Conservation (phyloP, 2,888 invertebrate genomes). For the Limnephilus rhombicus region DNA sequence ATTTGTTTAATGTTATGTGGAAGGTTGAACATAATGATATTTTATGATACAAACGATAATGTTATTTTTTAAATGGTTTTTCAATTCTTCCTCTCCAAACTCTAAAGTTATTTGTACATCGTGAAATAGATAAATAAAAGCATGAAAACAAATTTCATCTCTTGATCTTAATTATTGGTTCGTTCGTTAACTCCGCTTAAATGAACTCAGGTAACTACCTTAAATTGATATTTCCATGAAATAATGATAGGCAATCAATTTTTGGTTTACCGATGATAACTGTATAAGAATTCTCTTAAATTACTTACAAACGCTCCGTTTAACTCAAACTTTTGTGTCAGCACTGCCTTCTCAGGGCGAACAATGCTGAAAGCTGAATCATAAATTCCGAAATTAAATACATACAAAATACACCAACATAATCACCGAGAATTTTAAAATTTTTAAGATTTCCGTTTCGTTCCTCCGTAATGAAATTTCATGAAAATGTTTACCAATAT, state of each 20-base stretch:
- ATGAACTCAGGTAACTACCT: background rate
- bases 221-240: background rate
- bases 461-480: background rate
- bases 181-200: background rate
- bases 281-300: background rate
- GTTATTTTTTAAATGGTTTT: background rate
- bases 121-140: background rate
- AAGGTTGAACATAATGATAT: too few relatives aligned
- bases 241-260: slow-evolving; percentile 1
- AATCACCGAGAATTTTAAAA: background rate
- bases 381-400: background rate
- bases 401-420: background rate
- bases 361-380: background rate
- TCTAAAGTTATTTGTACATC: background rate
- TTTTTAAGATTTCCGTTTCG: background rate
- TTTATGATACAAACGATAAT: background rate
- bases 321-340: background rate
- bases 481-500: background rate
- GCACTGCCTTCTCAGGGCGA: background rate
- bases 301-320: background rate
- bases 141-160: background rate
- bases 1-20: too few relatives aligned
- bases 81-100: background rate
- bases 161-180: background rate
- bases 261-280: background rate